Base-by-base conservation (phyloP, 2,797 vertebrate species). In the Enteromius fasciolatus region DNA sequence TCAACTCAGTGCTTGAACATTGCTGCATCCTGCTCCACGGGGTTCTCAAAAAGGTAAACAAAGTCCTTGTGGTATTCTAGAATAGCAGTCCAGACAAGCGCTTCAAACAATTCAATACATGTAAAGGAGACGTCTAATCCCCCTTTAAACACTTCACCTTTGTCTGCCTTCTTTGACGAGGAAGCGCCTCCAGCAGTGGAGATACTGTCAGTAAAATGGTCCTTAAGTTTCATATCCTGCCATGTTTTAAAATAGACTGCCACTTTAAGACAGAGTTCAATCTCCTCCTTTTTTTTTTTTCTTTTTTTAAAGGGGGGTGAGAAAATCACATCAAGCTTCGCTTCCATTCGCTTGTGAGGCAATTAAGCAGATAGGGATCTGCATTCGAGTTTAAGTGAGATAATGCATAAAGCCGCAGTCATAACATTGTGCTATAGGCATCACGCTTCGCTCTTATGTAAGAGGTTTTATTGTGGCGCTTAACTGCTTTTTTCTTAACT, bases 131-230 rank as follows among this genome's bases (percentile, higher is more conserved):
- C 78, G 54, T 85, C 75, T 82, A 78, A 88, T 86, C 78, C 74
- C 33, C 57, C 48, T 86, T 85, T 85, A 85, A 88, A 82, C 59
- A 61, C 81, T 81, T 86, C 81, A 85, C 87, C 83, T 86, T 79
- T 78, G 80, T 57, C 82, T 86, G 70, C 69, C 78, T 57, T 67
- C 81, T 57, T 44, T 87, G 85, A 85, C 87, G 75, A 80, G 78
- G 81, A 85, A 86, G 68, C n/a, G 83, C 87, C 85, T 88, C 77
- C 75, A 88, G 87, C 83, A 83, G 59, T 75, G 67, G 52, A 88
- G 84, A 85, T 85, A 76, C 66, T 87, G 87, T 85, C 85, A 82
- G 84, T 80, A 70, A 81, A 84, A 74, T 76, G 84, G 48, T 70
- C 72, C 66, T 83, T 85, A 54, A 76, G 52, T 81, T 85, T 86